phyloP scores from a whole-genome alignment of 1,140 invertebrate genomes.

The Cyclina sinensis region DNA sequence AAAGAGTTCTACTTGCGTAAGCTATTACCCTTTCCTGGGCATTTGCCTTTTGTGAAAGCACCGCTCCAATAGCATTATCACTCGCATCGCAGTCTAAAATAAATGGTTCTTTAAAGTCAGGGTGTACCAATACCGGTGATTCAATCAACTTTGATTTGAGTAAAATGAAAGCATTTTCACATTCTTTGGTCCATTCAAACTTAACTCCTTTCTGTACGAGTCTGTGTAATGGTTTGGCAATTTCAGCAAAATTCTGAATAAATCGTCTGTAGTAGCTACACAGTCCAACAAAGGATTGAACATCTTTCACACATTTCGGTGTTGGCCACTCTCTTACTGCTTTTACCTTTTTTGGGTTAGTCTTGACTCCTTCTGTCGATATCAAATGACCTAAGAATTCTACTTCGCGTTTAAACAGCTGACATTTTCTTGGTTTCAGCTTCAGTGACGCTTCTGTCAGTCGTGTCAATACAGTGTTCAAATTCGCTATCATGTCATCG shows the following conservation, averaged over 20 bases:
- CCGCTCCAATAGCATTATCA: slow-evolving; percentile 83
- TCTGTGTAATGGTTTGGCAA: slow-evolving; percentile 9
- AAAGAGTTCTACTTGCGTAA: slow-evolving; percentile 35
- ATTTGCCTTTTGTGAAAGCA: slow-evolving; percentile 81
- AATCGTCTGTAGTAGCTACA: slow-evolving; percentile 48
- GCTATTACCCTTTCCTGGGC: slow-evolving; percentile 54
- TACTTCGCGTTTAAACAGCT: slow-evolving; percentile 63
- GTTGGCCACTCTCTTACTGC: slow-evolving; percentile 52
- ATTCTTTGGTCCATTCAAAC: neutral
- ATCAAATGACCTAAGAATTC: slow-evolving; percentile 64
- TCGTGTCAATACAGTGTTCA: slow-evolving; percentile 42
- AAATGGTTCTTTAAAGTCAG: slow-evolving; percentile 80
- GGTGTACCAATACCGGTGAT: slow-evolving; percentile 73
- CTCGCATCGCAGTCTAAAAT: slow-evolving; percentile 86
- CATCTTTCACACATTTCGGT: slow-evolving; percentile 56
- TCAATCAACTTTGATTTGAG: slow-evolving; percentile 74
- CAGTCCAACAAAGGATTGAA: slow-evolving; percentile 61
- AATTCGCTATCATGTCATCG: neutral
- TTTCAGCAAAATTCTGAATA: neutral
- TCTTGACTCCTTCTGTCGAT: slow-evolving; percentile 41
- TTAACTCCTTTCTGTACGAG: neutral
- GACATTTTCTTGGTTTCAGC: slow-evolving; percentile 64
- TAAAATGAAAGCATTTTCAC: neutral
- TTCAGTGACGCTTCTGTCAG: slow-evolving; percentile 52
- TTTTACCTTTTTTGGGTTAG: slow-evolving; percentile 61